phyloP scores from a whole-genome alignment of 2,113 vertebrate genomes.

The Ceratotherium simum region DNA sequence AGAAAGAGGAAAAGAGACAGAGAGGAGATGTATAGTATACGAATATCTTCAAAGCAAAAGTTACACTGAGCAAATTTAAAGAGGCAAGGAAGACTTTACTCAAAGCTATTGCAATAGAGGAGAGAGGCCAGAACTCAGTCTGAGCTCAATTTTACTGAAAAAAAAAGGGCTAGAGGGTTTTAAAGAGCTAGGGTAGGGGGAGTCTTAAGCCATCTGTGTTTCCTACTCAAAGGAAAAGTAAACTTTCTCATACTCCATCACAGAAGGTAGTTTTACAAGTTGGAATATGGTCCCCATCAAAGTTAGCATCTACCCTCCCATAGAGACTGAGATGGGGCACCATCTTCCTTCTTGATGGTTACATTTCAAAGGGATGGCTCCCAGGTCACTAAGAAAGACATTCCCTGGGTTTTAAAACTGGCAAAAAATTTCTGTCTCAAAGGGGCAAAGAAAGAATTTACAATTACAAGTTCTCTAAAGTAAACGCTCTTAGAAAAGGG shows the following conservation, averaged over 20 bases:
- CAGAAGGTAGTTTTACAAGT: background rate
- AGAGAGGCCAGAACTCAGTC: background rate
- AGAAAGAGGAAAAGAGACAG: background rate
- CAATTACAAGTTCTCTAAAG: background rate
- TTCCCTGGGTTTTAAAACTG: background rate
- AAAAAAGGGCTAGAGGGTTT: no score
- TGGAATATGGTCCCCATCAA: accelerated
- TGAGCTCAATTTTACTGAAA: background rate
- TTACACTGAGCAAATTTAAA: background rate
- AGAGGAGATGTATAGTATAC: accelerated
- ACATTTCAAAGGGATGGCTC: background rate
- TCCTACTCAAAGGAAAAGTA: background rate
- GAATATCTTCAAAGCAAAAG: background rate
- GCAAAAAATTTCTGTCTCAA: background rate
- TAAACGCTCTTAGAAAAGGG: background rate
- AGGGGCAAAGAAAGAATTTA: background rate
- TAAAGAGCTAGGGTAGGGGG: background rate
- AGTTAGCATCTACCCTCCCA: accelerated
- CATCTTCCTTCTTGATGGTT: no score
- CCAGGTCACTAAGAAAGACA: background rate
- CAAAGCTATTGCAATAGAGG: background rate
- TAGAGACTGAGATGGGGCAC: accelerated
- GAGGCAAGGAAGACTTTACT: background rate
- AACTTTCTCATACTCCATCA: background rate
- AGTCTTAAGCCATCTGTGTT: background rate